A percentile compares a stretch with the other conserved stretches of the same genome.
phyloP scores from a whole-genome alignment of 2,797 vertebrate species.

The Leucoraja ocellata region DNA sequence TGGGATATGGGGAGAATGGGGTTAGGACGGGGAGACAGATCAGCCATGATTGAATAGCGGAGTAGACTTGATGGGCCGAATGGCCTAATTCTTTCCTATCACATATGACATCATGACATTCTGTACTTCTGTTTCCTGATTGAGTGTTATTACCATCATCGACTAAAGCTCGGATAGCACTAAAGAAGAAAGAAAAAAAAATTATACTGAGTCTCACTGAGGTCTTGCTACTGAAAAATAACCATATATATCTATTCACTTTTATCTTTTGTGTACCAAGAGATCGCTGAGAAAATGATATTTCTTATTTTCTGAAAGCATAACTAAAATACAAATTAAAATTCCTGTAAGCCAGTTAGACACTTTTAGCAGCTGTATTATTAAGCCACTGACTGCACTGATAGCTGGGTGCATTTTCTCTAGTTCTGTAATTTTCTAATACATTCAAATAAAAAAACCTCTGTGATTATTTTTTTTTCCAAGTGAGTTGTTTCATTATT shows the following conservation, averaged over 20 bases:
- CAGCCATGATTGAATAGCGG: too few relatives aligned
- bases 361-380: constrained; percentile 59
- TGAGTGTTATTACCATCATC: background rate
- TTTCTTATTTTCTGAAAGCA: constrained; percentile 23
- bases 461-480: constrained; percentile 96
- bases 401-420: constrained; percentile 79
- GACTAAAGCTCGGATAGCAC: background rate
- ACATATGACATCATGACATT: too few relatives aligned
- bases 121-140: background rate
- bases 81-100: too few relatives aligned
- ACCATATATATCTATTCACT: background rate
- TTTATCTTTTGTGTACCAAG: background rate
- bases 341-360: constrained; percentile 12
- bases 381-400: constrained; percentile 76
- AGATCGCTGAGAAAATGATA: background rate
- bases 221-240: background rate
- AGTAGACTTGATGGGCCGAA: too few relatives aligned
- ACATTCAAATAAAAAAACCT: constrained; percentile 81
- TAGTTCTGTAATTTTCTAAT: constrained; percentile 89
- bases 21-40: too few relatives aligned
- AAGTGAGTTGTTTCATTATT: constrained; percentile 97
- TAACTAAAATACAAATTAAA: constrained; percentile 27
- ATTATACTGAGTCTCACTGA: background rate
- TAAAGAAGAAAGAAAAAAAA: constrained; percentile 2
- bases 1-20: too few relatives aligned